Evolutionary conservation across 2,113 vertebrate species (phyloP).

Genomic region (Mesembrinibis cayennensis): DNA sequence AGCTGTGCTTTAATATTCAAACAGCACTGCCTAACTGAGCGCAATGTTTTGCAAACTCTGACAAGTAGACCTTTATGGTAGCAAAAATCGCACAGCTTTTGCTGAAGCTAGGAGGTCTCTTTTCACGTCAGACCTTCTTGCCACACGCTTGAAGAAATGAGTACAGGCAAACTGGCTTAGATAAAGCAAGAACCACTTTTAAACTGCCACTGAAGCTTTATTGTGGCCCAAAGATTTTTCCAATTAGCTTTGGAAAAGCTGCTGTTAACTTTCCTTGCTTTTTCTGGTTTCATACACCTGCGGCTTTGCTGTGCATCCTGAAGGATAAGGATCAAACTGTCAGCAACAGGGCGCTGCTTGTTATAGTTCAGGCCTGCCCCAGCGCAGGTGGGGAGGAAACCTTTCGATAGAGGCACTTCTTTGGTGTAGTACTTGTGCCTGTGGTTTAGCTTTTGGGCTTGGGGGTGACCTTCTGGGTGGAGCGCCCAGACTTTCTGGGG

Average conservation of each 20-base stretch:
- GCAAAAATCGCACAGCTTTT: not conserved
- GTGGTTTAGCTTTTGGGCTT: not conserved
- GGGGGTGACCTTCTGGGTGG: not conserved
- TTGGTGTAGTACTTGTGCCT: not conserved
- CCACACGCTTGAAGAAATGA: not conserved
- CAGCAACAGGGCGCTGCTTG: not conserved
- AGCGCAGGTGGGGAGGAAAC: not conserved
- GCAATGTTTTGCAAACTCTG: not conserved
- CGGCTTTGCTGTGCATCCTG: not conserved
- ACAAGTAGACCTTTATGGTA: not conserved
- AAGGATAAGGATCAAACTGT: not conserved
- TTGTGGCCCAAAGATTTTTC: not conserved
- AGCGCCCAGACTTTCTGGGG: not conserved
- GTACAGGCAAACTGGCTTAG: not conserved
- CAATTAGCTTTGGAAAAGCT: not conserved
- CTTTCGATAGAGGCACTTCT: not conserved
- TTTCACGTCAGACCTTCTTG: not conserved
- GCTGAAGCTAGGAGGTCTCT: not conserved
- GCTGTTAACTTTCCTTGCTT: not conserved
- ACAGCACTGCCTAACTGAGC: not conserved
- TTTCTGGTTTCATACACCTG: not conserved
- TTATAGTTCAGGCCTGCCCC: not conserved
- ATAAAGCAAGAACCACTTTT: not conserved
- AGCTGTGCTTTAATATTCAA: not conserved
- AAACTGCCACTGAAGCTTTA: not conserved